Conservation (phyloP, 2,888 invertebrate species). For the Phyllotreta striolata region DNA sequence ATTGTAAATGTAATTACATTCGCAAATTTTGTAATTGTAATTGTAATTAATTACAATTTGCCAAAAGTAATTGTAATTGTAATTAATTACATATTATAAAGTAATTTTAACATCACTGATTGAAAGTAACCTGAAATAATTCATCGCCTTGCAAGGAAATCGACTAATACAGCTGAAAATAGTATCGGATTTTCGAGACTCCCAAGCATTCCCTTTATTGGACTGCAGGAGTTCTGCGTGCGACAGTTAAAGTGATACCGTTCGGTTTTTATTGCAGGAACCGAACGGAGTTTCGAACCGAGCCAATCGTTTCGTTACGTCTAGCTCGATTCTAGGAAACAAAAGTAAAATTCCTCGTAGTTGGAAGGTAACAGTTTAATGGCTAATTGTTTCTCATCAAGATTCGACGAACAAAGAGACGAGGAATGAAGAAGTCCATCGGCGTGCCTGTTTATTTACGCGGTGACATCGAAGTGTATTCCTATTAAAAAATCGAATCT, state of each 20-base stretch:
- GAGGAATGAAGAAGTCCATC: constrained; percentile 11
- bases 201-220: too few species aligned
- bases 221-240: neutral
- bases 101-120: too few species aligned
- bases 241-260: neutral
- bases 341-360: constrained; percentile 14
- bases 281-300: neutral
- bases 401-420: constrained; percentile 21
- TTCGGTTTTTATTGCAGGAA: neutral
- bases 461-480: too few species aligned
- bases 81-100: too few species aligned
- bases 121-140: too few species aligned
- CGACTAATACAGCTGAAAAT: neutral
- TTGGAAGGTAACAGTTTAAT: constrained; percentile 14
- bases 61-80: too few species aligned
- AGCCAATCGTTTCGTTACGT: constrained; percentile 6
- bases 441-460: neutral
- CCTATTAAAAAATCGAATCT: too few species aligned
- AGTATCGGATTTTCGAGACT: too few species aligned
- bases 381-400: constrained; percentile 23
- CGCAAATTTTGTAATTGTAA: too few species aligned
- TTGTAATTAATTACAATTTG: too few species aligned
- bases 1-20: too few species aligned
- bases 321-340: constrained; percentile 9
- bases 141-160: too few species aligned